Percentiles rank a stretch among this genome's conserved stretches.
phyloP scores from a whole-genome alignment of 1,140 invertebrate genomes.

The Bombus affinis region DNA sequence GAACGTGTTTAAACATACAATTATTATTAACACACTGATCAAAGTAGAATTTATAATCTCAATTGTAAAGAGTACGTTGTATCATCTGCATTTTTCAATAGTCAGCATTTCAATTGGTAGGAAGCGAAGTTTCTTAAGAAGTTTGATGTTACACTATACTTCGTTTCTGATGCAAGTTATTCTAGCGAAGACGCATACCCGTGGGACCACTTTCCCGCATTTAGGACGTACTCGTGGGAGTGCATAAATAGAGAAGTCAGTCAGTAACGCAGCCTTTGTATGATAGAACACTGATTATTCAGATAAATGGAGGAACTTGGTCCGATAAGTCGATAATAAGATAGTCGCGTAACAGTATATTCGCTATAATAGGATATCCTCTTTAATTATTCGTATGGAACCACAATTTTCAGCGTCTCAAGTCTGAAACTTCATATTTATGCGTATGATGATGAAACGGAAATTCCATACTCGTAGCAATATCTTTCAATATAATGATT shows the following conservation, averaged over 20 bases:
- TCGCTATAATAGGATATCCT: too few species aligned
- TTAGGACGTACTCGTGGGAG: background rate
- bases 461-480: background rate
- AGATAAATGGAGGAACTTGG: background rate
- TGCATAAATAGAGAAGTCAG: background rate
- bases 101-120: background rate
- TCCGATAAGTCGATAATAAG: conserved; percentile 3
- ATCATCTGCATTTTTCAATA: background rate
- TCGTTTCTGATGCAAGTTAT: background rate
- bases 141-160: background rate
- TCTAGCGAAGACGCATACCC: background rate
- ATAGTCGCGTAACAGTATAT: background rate
- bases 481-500: too few species aligned
- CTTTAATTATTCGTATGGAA: background rate
- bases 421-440: background rate
- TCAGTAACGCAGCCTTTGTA: background rate
- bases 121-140: background rate
- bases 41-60: too few species aligned
- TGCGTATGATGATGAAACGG: background rate
- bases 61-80: too few species aligned
- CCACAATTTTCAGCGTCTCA: background rate
- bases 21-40: too few species aligned
- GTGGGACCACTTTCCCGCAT: background rate
- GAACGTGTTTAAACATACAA: too few species aligned
- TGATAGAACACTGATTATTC: background rate